Percentiles rank a stretch among this genome's conserved stretches.
These are phyloP conservation scores for Gephyroberyx darwinii DNA, from an alignment of 2,797 vertebrate species.

Conservation along the genomic window DNA sequence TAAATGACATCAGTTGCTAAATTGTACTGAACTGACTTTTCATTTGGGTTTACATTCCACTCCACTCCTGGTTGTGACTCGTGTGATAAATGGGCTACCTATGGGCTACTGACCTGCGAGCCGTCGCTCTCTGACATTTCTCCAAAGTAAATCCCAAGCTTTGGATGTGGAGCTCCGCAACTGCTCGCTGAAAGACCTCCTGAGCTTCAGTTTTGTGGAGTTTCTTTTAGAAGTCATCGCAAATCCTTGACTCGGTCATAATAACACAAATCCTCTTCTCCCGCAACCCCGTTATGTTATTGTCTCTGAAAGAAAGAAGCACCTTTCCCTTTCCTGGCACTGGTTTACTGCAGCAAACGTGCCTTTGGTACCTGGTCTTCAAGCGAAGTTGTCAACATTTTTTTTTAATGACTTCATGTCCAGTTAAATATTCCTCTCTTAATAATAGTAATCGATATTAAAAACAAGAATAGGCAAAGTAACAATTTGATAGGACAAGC, in stretches of 20 bases:
- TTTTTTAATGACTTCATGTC: neutral
- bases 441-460: neutral
- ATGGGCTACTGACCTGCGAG: constrained; percentile 88
- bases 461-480: constrained; percentile 8
- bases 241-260: constrained; percentile 74
- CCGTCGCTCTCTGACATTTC: constrained; percentile 87
- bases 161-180: constrained; percentile 87
- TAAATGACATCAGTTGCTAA: too few species aligned
- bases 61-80: neutral
- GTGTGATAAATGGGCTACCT: neutral
- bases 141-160: constrained; percentile 94
- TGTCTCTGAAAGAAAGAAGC: constrained; percentile 22
- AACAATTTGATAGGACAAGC: constrained; percentile 40
- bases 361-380: constrained; percentile 24
- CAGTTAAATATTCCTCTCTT: constrained; percentile 10
- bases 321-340: constrained; percentile 39
- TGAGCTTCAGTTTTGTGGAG: constrained; percentile 80
- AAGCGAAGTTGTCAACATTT: constrained; percentile 42
- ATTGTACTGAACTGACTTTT: too few species aligned
- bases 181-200: constrained; percentile 91
- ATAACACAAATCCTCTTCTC: constrained; percentile 55
- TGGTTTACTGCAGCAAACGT: constrained; percentile 11
- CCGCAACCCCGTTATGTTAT: constrained; percentile 29
- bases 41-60: neutral
- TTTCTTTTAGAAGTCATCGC: constrained; percentile 84